phyloP scores from a whole-genome alignment of 2,888 invertebrate genomes.

The Drosophila macrospina region DNA sequence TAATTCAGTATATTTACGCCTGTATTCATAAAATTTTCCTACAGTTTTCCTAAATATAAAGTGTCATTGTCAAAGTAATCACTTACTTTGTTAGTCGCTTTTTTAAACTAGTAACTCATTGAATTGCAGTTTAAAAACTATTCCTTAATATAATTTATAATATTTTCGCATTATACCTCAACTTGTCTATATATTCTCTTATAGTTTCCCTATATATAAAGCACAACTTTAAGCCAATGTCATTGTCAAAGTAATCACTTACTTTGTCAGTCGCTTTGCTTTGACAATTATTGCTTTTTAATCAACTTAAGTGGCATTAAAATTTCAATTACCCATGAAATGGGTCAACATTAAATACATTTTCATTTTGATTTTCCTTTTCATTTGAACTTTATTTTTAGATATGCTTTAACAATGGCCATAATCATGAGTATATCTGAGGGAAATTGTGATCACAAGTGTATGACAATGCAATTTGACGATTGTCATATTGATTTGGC shows the following conservation, averaged over 20 bases:
- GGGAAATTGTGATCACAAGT: constrained; percentile 15
- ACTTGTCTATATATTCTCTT: no score
- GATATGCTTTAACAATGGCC: background rate
- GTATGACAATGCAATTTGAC: constrained; percentile 12
- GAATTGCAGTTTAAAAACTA: no score
- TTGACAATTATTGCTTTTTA: constrained; percentile 27
- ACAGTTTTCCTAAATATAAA: background rate
- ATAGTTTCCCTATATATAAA: background rate
- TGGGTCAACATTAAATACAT: background rate
- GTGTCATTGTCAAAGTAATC: background rate
- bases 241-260: background rate
- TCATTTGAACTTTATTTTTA: no score
- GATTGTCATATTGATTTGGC: constrained; percentile 10
- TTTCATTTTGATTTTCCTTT: constrained; percentile 5
- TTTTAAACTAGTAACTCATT: no score
- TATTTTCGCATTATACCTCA: no score
- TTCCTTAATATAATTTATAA: no score
- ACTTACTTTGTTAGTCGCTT: no score
- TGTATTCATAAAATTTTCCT: no score
- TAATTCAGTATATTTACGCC: no score
- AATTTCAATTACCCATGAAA: constrained; percentile 17
- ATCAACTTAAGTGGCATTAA: constrained; percentile 25
- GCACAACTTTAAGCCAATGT: background rate
- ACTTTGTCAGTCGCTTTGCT: constrained; percentile 3
- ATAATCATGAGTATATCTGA: background rate